A percentile compares a stretch with the other conserved stretches of the same genome.
Conservation (phyloP, 1,140 invertebrate species). For the Gyrodactylus salaris region DNA sequence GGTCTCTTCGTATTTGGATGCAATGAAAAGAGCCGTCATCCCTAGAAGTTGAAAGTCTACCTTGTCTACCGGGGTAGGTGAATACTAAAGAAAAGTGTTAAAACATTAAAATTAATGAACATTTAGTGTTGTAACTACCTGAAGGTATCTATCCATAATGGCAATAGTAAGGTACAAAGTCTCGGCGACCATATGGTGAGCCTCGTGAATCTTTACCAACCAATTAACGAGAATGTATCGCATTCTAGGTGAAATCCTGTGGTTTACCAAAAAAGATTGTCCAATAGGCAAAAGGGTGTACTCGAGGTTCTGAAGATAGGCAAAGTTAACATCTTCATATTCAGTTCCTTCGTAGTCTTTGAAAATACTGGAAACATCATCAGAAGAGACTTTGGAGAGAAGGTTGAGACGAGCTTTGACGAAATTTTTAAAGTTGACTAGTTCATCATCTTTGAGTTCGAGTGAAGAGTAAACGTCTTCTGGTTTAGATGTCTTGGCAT, state of each 20-base stretch:
- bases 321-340: not conserved
- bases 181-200: constrained; percentile 8
- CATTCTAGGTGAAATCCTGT: constrained; percentile 13
- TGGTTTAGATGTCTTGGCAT: not conserved
- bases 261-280: not conserved
- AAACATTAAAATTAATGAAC: too few relatives aligned
- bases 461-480: not conserved
- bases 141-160: constrained; percentile 14
- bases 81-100: not conserved
- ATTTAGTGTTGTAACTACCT: too few relatives aligned
- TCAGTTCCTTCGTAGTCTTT: not conserved
- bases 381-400: not conserved
- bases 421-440: not conserved
- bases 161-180: constrained; percentile 14
- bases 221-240: constrained; percentile 15
- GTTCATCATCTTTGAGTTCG: not conserved
- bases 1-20: constrained; percentile 15
- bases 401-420: not conserved
- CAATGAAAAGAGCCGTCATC: constrained; percentile 15
- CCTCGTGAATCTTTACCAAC: constrained; percentile 17
- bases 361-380: not conserved
- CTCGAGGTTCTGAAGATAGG: not conserved
- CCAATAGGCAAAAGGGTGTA: not conserved
- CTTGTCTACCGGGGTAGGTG: constrained; percentile 8
- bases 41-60: constrained; percentile 14